These are phyloP conservation scores for Rugalucina vietnamica DNA, from an alignment of 2,888 invertebrate species.

Conservation along the genomic window DNA sequence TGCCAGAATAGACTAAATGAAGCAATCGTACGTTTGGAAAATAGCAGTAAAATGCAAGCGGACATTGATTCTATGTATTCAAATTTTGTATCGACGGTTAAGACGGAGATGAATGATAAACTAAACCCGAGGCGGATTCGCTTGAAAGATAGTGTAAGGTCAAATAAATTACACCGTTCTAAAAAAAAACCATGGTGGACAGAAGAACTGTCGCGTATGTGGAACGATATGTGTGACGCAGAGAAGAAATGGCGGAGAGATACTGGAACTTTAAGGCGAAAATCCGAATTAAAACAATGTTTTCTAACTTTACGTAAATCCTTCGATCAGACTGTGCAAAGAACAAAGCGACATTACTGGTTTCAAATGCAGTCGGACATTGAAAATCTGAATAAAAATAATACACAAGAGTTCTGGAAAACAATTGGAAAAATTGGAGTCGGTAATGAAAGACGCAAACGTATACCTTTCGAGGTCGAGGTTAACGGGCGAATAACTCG, in stretches of 20 bases:
- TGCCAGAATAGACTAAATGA: not conserved
- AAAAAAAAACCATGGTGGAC: not conserved
- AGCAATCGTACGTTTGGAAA: not conserved
- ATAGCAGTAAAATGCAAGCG: not conserved
- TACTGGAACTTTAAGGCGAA: not conserved
- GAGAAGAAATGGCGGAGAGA: not conserved
- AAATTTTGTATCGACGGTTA: not conserved
- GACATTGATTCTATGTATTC: not conserved
- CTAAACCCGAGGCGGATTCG: not conserved
- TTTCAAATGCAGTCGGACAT: not conserved
- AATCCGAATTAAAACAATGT: not conserved
- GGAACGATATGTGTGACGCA: not conserved
- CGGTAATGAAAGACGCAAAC: not conserved
- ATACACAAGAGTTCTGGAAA: slow-evolving; percentile 7
- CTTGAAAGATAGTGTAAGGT: not conserved
- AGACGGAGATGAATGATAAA: not conserved
- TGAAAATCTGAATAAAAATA: not conserved
- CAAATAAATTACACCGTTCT: not conserved
- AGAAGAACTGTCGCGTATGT: not conserved
- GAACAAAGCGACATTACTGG: not conserved
- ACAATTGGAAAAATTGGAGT: not conserved
- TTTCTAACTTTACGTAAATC: not conserved
- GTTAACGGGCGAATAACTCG: not conserved
- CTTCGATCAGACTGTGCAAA: not conserved
- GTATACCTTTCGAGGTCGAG: not conserved